These are phyloP conservation scores for Elachura formosa DNA, from an alignment of 2,113 vertebrate species.

Conservation along the genomic window DNA sequence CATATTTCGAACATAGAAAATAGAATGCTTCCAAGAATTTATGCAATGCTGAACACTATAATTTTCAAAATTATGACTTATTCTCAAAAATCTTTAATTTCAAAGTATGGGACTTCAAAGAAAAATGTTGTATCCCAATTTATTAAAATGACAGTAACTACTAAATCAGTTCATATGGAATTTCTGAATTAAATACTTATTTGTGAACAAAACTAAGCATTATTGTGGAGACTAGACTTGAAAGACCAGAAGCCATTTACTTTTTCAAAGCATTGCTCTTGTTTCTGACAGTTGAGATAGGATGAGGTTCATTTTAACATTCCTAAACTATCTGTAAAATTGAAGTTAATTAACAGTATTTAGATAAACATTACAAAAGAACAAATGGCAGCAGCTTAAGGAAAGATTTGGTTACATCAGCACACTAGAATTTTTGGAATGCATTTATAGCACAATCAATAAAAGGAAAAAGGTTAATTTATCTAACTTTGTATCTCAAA, in stretches of 20 bases:
- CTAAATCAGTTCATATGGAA: not conserved
- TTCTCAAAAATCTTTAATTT: not conserved
- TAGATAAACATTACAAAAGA: not conserved
- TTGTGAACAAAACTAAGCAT: not conserved
- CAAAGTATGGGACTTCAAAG: not conserved
- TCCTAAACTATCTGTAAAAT: not conserved
- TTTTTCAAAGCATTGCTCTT: not conserved
- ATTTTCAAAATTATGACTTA: not conserved
- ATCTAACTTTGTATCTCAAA: not conserved
- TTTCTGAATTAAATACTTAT: not conserved
- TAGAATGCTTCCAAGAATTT: not conserved
- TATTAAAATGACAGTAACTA: not conserved
- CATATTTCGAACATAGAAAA: not conserved
- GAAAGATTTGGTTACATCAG: not conserved
- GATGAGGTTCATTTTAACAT: not conserved
- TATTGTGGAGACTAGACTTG: not conserved
- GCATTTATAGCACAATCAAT: not conserved
- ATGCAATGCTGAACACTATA: not conserved
- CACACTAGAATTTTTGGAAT: not conserved
- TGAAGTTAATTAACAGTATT: not conserved
- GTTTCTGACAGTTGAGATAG: not conserved
- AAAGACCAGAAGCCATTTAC: not conserved
- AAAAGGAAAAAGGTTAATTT: not conserved
- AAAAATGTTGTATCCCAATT: not conserved
- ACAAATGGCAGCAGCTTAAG: not conserved